Evolutionary conservation across 2,113 vertebrate species (phyloP).

Genomic region (Megaceryle maxima): DNA sequence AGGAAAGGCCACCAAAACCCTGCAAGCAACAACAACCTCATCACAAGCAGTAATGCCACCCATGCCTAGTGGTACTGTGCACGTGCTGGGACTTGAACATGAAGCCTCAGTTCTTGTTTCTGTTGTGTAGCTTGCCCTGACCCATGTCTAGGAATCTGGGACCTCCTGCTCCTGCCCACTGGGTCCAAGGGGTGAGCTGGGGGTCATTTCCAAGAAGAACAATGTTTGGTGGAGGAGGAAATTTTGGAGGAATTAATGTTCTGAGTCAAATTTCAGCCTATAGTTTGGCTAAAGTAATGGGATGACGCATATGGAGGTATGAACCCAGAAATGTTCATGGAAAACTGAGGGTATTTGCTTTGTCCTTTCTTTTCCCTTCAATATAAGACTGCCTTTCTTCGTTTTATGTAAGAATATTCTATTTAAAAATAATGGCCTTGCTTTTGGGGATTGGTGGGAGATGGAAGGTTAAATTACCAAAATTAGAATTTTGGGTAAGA

Average conservation of each 20-base stretch:
- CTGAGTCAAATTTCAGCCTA: neutral
- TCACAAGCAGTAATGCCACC: neutral
- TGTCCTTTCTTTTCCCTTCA: neutral
- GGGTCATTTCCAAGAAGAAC: neutral
- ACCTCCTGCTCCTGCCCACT: neutral
- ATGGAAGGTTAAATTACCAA: neutral
- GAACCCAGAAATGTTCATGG: neutral
- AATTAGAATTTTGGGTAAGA: neutral
- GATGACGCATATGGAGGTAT: neutral
- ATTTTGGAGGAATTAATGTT: neutral
- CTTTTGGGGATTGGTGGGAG: neutral
- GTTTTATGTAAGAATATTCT: neutral
- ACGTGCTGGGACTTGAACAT: neutral
- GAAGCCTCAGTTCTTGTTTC: neutral
- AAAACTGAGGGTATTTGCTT: neutral
- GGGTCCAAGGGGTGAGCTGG: rapidly evolving
- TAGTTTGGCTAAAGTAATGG: neutral
- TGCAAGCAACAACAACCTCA: neutral
- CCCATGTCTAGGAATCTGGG: rapidly evolving
- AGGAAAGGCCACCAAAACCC: neutral
- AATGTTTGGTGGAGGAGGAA: neutral
- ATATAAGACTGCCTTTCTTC: neutral
- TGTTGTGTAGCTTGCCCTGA: neutral
- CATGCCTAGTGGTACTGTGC: rapidly evolving
- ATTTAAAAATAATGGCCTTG: neutral